Evolutionary conservation across 2,113 vertebrate species (phyloP), one percentile per base, ranked within the genome.

Genomic region (Cisticola juncidis): DNA sequence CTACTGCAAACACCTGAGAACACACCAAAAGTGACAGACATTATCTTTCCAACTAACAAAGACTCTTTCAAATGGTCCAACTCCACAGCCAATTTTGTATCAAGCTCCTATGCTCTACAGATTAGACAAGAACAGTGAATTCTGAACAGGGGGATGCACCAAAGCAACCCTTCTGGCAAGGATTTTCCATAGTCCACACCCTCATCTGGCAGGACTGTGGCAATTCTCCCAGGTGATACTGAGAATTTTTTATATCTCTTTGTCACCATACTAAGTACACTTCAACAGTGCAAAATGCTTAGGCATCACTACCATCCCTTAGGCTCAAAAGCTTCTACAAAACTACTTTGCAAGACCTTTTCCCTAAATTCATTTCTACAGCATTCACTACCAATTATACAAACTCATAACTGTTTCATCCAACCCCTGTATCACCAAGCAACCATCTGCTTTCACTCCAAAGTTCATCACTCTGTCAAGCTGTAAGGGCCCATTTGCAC

Each of bases 1-100:
- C 58, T 74, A 26, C 5, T 0, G 0, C 12, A 54, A 64, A 74
- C 7, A 73, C 14, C 38, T 58, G 29, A 76, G 57, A 94, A 58
- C 0, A 1, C 25, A 16, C 0, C 42, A 38, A n/a, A 85, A 74
- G 28, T 16, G 35, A 60, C 14, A 74, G 31, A 6, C 3, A 1
- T 28, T 35, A 31, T 38, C 71, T 47, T 81, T 81, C 44, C 29
- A 60, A 2, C 26, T 58, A 81, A 66, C 6, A 45, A 71, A 26
- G 14, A 25, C 40, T 64, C 17, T 51, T 78, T 45, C 17, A 56
- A 92, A 80, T 11, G 66, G n/a, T 12, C 28, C 26, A 77, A 5
- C 6, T 66, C 29, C 47, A 57, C 12, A 31, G 33, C 6, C 19
- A 36, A 3, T 47, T 76, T 35, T 50, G 23, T 47, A 57, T 29